Base-by-base conservation (phyloP, 1,140 invertebrate species). In the Magallana ariakensis region DNA sequence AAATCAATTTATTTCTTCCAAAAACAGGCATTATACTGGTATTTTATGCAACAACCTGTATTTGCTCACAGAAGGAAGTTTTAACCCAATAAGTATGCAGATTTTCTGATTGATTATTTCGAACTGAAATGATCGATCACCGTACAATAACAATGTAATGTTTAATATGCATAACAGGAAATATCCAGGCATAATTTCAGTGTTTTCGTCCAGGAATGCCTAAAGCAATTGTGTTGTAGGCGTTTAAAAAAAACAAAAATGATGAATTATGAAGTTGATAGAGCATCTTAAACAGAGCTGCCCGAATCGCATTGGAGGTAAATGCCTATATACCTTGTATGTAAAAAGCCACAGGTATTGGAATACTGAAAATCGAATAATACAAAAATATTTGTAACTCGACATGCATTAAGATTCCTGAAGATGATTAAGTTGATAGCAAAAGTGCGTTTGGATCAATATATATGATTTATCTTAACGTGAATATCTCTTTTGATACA, bases 141-240 rank as follows among this genome's bases (percentile, higher is more conserved):
- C 19, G 58, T 62, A 62, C 58, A 62, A 62, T 62, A 62, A 62
- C 16, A 19, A 62, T 16, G 22, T 70, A 26, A 70, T 26, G 66
- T 70, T 70, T 70, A 26, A 33, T 33, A 70, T 70, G 22, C 66
- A 70, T 70, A 33, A 70, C 66, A 70, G 66, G 66, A 70, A 70
- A 70, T 70, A 70, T 70, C 66, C 22, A 5, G 22, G 66, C 13
- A 70, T 26, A 70, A 33, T 26, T 26, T 26, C 22, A 8, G 33
- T 33, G 10, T 13, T 26, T 70, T 70, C 22, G 10, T 26, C 16
- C 10, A 33, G 6, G 22, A 70, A 70, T 70, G 6, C 22, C 66
- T 26, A 22, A 26, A 26, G 22, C 33, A 8, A 70, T 70, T 70
- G 66, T 70, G 22, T 70, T 70, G 66, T 70, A 70, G 66, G 66